Evolutionary conservation across 2,888 invertebrate species (phyloP).

Genomic region (Lomographa bimaculata): DNA sequence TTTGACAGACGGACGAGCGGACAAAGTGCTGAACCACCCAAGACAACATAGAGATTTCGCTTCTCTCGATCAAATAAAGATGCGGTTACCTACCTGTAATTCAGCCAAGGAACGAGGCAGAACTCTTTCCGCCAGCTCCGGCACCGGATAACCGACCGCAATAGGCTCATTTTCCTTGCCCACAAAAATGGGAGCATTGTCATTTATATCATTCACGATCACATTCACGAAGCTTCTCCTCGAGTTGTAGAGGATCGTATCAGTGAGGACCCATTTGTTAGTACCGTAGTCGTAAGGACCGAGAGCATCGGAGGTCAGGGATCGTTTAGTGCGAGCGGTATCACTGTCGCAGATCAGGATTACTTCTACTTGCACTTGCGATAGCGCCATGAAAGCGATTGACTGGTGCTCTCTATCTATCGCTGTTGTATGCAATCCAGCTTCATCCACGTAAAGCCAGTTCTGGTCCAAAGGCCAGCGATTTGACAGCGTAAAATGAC

Average conservation of each 20-base stretch:
- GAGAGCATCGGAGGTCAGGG: constrained; percentile 45
- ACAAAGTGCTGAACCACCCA: too few species aligned
- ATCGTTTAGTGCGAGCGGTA: constrained; percentile 51
- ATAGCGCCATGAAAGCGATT: constrained; percentile 72
- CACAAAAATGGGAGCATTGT: constrained; percentile 74
- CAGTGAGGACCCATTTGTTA: constrained; percentile 68
- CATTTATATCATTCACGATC: constrained; percentile 81
- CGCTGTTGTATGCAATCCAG: constrained; percentile 56
- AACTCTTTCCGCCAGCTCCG: constrained; percentile 60
- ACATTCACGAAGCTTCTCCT: constrained; percentile 70
- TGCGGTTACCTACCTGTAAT: constrained; percentile 73
- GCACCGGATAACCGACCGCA: constrained; percentile 71
- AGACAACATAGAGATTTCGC: too few species aligned
- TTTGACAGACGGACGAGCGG: too few species aligned
- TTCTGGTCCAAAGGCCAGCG: constrained; percentile 65
- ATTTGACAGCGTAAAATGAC: constrained; percentile 58
- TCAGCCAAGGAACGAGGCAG: constrained; percentile 69
- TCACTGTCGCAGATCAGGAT: constrained; percentile 56
- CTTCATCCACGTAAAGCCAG: constrained; percentile 69
- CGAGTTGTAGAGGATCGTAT: constrained; percentile 61
- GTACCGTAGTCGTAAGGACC: constrained; percentile 63
- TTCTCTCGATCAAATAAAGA: too few species aligned
- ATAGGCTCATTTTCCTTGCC: constrained; percentile 61
- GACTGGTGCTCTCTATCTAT: constrained; percentile 74
- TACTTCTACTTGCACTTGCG: constrained; percentile 76